These are phyloP conservation scores for Hyla sarda DNA, from an alignment of 2,113 vertebrate species.

Conservation along the genomic window DNA sequence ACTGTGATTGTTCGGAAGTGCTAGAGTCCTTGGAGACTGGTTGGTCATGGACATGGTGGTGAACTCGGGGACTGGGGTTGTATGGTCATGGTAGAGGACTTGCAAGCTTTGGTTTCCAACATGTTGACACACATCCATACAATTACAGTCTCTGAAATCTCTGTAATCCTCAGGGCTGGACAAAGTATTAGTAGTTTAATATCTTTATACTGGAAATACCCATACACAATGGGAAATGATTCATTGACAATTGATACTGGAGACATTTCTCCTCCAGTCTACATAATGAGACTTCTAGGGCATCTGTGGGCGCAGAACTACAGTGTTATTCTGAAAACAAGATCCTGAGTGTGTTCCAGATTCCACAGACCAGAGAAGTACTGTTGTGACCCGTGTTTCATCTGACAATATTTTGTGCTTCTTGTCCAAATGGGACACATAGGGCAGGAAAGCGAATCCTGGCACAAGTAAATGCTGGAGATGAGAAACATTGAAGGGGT, in stretches of 20 bases:
- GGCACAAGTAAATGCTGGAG: too few species aligned
- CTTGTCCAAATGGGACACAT: too few species aligned
- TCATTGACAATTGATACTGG: background rate
- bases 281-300: background rate
- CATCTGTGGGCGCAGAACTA: background rate
- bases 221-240: background rate
- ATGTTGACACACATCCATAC: too few species aligned
- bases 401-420: background rate
- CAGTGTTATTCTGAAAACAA: background rate
- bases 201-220: background rate
- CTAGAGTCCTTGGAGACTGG: background rate
- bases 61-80: too few species aligned
- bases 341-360: background rate
- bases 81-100: too few species aligned
- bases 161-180: too few species aligned
- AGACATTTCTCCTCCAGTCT: background rate
- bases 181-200: background rate
- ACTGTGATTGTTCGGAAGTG: background rate
- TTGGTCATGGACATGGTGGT: background rate
- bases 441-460: too few species aligned
- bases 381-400: background rate
- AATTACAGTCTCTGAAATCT: too few species aligned
- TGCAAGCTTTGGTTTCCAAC: too few species aligned
- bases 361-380: background rate
- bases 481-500: too few species aligned